Base-by-base conservation (phyloP, 2,113 vertebrate species). In the Microtus oregoni region DNA sequence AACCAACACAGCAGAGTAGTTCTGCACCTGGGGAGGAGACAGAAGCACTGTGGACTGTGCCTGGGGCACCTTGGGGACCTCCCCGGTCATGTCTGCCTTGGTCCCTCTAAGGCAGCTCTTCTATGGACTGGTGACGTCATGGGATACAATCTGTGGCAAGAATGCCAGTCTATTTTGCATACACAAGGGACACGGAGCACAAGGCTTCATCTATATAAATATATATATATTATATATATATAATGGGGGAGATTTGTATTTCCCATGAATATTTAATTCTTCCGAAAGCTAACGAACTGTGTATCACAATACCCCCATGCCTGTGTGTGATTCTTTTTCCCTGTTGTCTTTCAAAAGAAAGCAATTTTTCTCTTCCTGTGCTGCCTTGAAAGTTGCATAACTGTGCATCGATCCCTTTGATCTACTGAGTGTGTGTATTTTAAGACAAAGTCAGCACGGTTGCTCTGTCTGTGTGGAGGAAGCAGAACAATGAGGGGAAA, bases 181-280 rank as follows among this genome's bases (percentile, higher is more conserved):
- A 38, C 70, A 93, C 92, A 94, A 68, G 95, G 10, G 70, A 12
- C 88, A 72, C 4, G 90, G 4, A 0, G 9, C 93, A 96, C 93
- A 90, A 92, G 96, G 17, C 8, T 89, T 76, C 95, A 22, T 50
- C 86, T 58, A 89, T 83, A 81, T 95, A 97, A 97, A 90, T 98
- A 97, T 58, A 58, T 58, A 97, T 95, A 41, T 41, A 41, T 41
- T 41, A 41, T 92, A 96, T 55, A 55, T 55, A 55, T 55, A 55
- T 17, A 14, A 97, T 78, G 52, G 94, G 52, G 96, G 77, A 96
- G 90, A 96, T 70, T 97, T 96, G 97, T 96, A 82, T 97, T 91
- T 96, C 52, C 70, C 93, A 95, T 97, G 94, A 95, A 98, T 98
- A 96, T 97, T 98, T 97, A 96, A 98, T 97, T 96, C 94, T 83